Evolutionary conservation across 2,797 vertebrate species (phyloP).

Genomic region (Onychomys torridus): DNA sequence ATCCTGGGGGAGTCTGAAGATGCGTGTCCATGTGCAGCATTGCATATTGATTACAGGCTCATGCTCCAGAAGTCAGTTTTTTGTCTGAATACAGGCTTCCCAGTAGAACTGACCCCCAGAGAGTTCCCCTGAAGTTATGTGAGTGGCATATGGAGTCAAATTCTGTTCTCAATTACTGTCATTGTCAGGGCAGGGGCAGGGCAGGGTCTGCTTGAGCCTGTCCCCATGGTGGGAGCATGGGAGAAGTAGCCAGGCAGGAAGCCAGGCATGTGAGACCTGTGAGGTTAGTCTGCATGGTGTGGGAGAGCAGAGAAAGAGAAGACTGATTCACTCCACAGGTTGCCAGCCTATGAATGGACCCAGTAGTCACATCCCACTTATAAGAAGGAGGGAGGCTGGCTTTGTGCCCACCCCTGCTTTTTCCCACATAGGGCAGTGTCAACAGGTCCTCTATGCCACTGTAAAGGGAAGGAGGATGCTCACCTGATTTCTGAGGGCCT

Average conservation of each 20-base stretch:
- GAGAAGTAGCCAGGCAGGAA: neutral
- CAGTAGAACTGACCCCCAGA: neutral
- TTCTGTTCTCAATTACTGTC: rapidly evolving
- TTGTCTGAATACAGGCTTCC: neutral
- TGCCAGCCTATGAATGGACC: neutral
- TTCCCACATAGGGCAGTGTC: neutral
- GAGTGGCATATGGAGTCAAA: neutral
- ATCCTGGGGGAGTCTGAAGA: neutral
- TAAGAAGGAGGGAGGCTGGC: neutral
- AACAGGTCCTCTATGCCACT: neutral
- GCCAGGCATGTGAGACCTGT: rapidly evolving
- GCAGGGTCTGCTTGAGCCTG: rapidly evolving
- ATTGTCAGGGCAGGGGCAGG: rapidly evolving
- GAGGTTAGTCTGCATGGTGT: neutral
- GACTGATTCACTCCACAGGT: neutral
- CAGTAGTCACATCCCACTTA: neutral
- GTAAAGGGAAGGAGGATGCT: neutral
- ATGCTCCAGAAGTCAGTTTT: neutral
- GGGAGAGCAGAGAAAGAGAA: neutral
- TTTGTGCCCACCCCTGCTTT: neutral
- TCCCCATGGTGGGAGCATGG: neutral
- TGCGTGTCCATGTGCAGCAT: rapidly evolving
- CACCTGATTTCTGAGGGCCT: neutral
- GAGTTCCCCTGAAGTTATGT: neutral
- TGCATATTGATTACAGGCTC: rapidly evolving